Conservation (phyloP, 2,113 vertebrate genomes). For the Isurus oxyrinchus region DNA sequence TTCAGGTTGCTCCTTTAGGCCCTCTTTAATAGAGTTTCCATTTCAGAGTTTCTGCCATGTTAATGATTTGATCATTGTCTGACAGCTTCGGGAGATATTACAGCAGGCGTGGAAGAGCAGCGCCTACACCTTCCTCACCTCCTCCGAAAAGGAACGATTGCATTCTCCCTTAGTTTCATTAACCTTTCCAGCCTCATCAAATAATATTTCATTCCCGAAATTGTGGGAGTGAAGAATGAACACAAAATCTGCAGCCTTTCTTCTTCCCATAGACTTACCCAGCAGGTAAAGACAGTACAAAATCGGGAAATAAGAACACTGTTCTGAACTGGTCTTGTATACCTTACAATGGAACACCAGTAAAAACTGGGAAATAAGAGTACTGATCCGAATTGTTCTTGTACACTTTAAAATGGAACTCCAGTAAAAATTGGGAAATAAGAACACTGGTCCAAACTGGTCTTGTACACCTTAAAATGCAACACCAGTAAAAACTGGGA, state of each 20-base stretch:
- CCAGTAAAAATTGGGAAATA: too few relatives aligned
- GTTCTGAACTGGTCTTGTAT: too few relatives aligned
- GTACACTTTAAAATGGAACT: too few relatives aligned
- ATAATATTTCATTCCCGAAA: background rate
- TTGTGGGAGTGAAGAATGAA: background rate
- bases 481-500: too few relatives aligned
- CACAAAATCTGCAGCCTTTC: background rate
- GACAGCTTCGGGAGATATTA: background rate
- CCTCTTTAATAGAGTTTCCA: background rate
- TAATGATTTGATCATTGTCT: background rate
- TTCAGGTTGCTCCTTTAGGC: background rate
- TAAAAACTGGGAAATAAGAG: too few relatives aligned
- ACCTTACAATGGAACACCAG: too few relatives aligned
- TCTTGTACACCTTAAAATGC: too few relatives aligned
- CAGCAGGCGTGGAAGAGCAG: background rate
- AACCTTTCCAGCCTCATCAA: background rate
- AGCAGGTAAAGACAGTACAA: too few relatives aligned
- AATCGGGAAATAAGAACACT: too few relatives aligned
- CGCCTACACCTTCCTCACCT: background rate
- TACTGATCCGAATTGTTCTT: too few relatives aligned
- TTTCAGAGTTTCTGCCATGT: background rate
- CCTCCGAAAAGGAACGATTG: background rate
- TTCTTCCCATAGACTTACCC: background rate
- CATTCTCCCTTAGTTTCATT: background rate
- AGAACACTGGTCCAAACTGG: too few relatives aligned